phyloP scores from a whole-genome alignment of 2,113 vertebrate species.

The Myrmecophaga tridactyla region DNA sequence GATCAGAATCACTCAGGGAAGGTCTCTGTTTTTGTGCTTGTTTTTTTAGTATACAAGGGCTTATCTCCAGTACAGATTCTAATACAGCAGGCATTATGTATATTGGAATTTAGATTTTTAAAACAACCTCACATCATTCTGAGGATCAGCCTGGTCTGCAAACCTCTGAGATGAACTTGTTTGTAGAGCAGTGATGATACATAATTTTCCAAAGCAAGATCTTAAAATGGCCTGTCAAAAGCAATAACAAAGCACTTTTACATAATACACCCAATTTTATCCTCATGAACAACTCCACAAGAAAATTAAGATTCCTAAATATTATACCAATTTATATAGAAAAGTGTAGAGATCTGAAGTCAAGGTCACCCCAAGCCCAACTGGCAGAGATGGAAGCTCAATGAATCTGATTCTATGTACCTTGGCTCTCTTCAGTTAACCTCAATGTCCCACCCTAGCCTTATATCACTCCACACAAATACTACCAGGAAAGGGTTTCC shows the following conservation, averaged over 20 bases:
- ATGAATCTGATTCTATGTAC: neutral
- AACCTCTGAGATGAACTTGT: neutral
- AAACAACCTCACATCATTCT: neutral
- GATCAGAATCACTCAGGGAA: neutral
- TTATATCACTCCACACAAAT: neutral
- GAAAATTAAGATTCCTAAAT: neutral
- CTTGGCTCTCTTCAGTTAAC: neutral
- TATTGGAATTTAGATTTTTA: neutral
- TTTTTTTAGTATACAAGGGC: neutral
- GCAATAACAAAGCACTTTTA: neutral
- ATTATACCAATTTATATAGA: neutral
- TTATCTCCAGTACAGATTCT: neutral
- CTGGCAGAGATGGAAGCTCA: neutral
- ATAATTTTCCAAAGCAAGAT: neutral
- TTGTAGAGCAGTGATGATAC: neutral
- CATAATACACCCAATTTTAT: neutral
- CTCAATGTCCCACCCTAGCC: no score
- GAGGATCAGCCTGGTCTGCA: neutral
- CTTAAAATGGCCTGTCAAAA: neutral
- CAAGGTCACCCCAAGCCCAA: neutral
- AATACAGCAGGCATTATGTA: neutral
- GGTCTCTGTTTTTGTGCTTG: no score
- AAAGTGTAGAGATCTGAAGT: neutral
- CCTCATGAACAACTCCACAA: neutral
- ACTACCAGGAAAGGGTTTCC: neutral